A percentile compares a stretch with the other conserved stretches of the same genome.
Evolutionary conservation across 2,888 invertebrate species (phyloP).

Genomic region (Suillia variegata): DNA sequence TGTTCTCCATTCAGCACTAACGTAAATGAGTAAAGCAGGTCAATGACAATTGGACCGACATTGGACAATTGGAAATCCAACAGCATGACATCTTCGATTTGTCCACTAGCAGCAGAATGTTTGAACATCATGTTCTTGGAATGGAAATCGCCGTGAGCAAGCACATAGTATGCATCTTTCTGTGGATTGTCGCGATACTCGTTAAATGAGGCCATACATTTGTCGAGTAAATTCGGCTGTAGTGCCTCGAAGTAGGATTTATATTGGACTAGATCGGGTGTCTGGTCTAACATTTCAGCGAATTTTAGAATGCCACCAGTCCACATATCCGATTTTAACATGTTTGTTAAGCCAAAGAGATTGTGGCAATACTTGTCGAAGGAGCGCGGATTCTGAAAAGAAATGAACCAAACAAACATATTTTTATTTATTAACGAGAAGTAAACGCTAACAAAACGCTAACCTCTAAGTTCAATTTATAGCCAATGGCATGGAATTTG

Average conservation of each 20-base stretch:
- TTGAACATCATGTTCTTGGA: slow-evolving; percentile 48
- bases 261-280: slow-evolving; percentile 13
- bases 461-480: slow-evolving; percentile 31
- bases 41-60: slow-evolving; percentile 37
- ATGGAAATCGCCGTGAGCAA: slow-evolving; percentile 53
- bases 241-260: slow-evolving; percentile 21
- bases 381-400: slow-evolving; percentile 17
- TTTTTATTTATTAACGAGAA: background rate
- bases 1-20: slow-evolving; percentile 36
- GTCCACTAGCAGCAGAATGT: slow-evolving; percentile 18
- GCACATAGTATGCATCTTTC: slow-evolving; percentile 31
- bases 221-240: background rate
- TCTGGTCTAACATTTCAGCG: slow-evolving; percentile 7
- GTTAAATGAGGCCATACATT: background rate
- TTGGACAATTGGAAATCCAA: slow-evolving; percentile 45
- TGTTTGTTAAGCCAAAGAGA: slow-evolving; percentile 2
- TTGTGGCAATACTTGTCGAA: slow-evolving; percentile 19
- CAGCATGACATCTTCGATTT: slow-evolving; percentile 39
- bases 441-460: background rate
- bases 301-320: slow-evolving; percentile 14
- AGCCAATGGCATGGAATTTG: slow-evolving; percentile 35
- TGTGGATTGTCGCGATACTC: slow-evolving; percentile 24
- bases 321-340: background rate
- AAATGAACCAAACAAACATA: background rate
- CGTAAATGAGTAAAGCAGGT: slow-evolving; percentile 41